Percentiles rank a stretch among this genome's conserved stretches.
Conservation (phyloP, 2,888 invertebrate genomes). For the Petrolisthes cinctipes region DNA sequence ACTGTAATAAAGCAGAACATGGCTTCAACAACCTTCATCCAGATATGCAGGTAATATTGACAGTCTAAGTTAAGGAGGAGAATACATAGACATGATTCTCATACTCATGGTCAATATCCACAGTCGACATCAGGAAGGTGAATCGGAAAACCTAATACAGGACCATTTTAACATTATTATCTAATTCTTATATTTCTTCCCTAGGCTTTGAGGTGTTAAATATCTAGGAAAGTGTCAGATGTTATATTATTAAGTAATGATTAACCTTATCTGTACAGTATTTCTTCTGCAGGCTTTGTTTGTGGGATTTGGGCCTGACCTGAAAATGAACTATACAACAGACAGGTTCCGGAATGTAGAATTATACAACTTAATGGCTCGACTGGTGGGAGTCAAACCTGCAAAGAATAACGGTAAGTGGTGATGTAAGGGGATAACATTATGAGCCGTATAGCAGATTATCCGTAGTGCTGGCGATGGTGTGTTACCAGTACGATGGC, state of each 20-base stretch:
- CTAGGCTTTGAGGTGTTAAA: no score
- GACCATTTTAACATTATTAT: no score
- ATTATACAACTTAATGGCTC: slow-evolving; percentile 61
- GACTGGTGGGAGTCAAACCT: slow-evolving; percentile 45
- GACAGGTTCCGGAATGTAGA: slow-evolving; percentile 61
- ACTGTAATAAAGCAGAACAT: slow-evolving; percentile 58
- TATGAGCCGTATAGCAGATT: not conserved
- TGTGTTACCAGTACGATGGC: not conserved
- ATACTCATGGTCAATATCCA: no score
- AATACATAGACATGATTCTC: not conserved
- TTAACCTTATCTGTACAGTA: not conserved
- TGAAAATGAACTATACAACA: slow-evolving; percentile 50
- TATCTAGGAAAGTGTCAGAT: not conserved
- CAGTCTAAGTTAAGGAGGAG: not conserved
- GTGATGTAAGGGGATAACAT: not conserved
- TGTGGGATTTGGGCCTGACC: slow-evolving; percentile 57
- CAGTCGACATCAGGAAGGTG: no score
- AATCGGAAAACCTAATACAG: no score
- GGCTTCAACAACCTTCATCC: slow-evolving; percentile 61
- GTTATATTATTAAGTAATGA: no score
- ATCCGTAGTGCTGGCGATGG: not conserved
- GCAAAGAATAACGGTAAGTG: slow-evolving; percentile 59
- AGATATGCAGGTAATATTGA: slow-evolving; percentile 57
- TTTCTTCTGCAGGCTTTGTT: slow-evolving; percentile 51
- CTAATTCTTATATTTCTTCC: no score